Conservation (phyloP, 2,797 vertebrate genomes). For the Champsocephalus gunnari region DNA sequence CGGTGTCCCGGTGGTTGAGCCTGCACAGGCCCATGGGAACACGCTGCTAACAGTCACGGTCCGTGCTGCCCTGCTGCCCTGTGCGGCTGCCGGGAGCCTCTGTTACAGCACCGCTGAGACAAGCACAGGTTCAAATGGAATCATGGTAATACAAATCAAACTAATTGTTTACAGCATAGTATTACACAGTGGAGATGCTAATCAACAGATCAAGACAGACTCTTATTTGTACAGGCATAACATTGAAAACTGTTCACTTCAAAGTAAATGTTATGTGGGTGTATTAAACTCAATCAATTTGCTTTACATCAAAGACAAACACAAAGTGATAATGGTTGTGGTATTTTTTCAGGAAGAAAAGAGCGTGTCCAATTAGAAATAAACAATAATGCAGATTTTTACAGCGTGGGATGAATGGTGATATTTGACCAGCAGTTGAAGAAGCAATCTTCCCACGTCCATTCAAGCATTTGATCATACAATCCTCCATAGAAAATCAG, state of each 20-base stretch:
- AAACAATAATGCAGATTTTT: constrained; percentile 9
- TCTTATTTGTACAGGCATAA: constrained; percentile 28
- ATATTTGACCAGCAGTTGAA: neutral
- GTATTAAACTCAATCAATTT: constrained; percentile 23
- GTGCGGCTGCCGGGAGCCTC: constrained; percentile 37
- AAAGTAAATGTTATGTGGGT: neutral
- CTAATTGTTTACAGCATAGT: constrained; percentile 70
- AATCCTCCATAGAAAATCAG: neutral
- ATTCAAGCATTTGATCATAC: neutral
- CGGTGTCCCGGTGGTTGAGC: constrained; percentile 60
- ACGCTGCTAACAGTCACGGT: constrained; percentile 76
- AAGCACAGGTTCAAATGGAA: constrained; percentile 72
- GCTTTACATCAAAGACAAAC: constrained; percentile 23
- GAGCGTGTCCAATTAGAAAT: neutral
- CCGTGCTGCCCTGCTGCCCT: constrained; percentile 56
- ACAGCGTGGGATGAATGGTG: neutral
- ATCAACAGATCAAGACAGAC: constrained; percentile 24
- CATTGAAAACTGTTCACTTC: constrained; percentile 37
- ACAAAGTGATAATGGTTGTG: too few relatives aligned
- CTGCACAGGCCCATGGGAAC: constrained; percentile 67
- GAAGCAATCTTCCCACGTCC: neutral
- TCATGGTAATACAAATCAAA: constrained; percentile 68
- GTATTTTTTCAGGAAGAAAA: neutral
- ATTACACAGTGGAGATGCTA: constrained; percentile 36
- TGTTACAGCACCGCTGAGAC: constrained; percentile 55